Percentiles rank a stretch among this genome's conserved stretches.
Evolutionary conservation across 2,888 invertebrate genomes (phyloP).

Genomic region (Geotrupes spiniger): DNA sequence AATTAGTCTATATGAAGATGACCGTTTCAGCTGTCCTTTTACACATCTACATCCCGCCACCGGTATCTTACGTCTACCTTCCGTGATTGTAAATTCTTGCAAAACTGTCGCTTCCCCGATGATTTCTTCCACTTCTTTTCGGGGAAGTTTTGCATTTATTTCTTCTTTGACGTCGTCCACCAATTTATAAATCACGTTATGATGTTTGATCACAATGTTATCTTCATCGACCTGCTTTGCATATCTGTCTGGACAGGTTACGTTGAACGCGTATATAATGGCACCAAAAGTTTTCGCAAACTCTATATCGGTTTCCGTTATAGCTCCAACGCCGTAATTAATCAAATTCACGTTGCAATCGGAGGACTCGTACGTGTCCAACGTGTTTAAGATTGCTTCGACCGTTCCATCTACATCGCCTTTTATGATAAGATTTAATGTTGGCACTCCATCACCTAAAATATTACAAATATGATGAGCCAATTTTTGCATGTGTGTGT

Average conservation of each 20-base stretch:
- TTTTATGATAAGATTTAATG: constrained; percentile 52
- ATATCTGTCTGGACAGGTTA: constrained; percentile 55
- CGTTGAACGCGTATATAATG: constrained; percentile 87
- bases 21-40: constrained; percentile 71
- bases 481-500: too few species aligned
- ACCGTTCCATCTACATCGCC: constrained; percentile 96
- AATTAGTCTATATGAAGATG: constrained; percentile 64
- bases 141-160: constrained; percentile 70
- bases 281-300: constrained; percentile 74
- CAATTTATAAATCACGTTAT: constrained; percentile 91
- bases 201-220: constrained; percentile 62
- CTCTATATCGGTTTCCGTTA: constrained; percentile 81
- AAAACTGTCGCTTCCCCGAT: constrained; percentile 82
- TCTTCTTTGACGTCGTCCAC: constrained; percentile 85
- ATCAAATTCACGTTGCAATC: constrained; percentile 80
- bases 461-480: too few species aligned
- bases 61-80: constrained; percentile 74
- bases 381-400: constrained; percentile 88
- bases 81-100: constrained; percentile 77
- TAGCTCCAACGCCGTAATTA: constrained; percentile 86
- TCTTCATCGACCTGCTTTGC: constrained; percentile 54
- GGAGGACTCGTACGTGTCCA: constrained; percentile 80
- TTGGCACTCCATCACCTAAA: constrained; percentile 40
- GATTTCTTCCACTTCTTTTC: constrained; percentile 69
- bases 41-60: constrained; percentile 88